Evolutionary conservation across 2,797 vertebrate genomes (phyloP), one percentile per base, ranked within the genome.

Genomic region (Acridotheres tristis): DNA sequence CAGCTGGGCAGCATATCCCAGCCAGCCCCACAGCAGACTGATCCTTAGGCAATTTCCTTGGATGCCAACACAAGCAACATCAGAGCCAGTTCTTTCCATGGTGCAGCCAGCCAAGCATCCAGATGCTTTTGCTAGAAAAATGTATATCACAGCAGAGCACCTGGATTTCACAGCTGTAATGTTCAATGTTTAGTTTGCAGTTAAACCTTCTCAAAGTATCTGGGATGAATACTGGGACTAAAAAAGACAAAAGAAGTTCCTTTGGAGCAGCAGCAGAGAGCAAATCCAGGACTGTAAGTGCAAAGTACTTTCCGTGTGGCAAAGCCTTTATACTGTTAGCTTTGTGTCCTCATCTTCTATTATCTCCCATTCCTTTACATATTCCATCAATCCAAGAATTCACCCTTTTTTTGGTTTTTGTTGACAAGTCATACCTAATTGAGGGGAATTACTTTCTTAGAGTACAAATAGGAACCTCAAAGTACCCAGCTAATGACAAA

Each of bases 101-200:
- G 43, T 32, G n/a, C 19, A 88, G 26, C 19, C 47, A 96, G 93
- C 72, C 94, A 97, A 96, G 25, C 10, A 69, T 81, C 80, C 95
- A 97, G 91, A 95, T 94, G 89, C 66, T 96, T 42, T 50, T 57
- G 32, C 38, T 79, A 81, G 67, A 55, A 92, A 93, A 77, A 71
- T n/a, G 8, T 30, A 7, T 65, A 50, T 90, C 85, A 74, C 54
- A 82, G 51, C 11, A 47, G 63, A 90, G 53, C 85, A 96, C 88
- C 74, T 82, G 45, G 66, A 57, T 71, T 72, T 75, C 78, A 68
- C 67, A 95, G 86, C 77, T 96, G 61, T 69, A 66, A 21, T 75
- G 40, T 62, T 80, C 75, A 65, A 13, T 62, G 21, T 88, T 81
- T 63, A 75, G 51, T 13, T 45, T 88, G 42, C 19, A 80, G 26